Percentiles rank a stretch among this genome's conserved stretches.
phyloP scores from a whole-genome alignment of 2,797 vertebrate genomes.

The Gymnothorax reevesii region DNA sequence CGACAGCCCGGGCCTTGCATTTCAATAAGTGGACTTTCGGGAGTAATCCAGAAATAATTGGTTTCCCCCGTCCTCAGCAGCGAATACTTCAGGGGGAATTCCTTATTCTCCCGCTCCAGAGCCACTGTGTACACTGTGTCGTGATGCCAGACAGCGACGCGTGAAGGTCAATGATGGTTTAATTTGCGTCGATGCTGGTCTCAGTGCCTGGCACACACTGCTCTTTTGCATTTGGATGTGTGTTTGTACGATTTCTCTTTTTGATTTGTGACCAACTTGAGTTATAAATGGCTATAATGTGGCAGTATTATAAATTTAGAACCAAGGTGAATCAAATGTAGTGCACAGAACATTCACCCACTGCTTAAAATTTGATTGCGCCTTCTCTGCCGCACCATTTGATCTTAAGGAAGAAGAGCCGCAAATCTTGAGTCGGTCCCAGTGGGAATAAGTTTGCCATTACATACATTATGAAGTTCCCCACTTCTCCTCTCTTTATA shows the following conservation, averaged over 20 bases:
- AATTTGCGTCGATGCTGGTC: not conserved
- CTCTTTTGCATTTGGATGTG: not conserved
- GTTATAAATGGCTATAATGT: not conserved
- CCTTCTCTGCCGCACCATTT: not conserved
- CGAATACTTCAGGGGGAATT: not conserved
- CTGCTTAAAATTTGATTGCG: slow-evolving; percentile 1
- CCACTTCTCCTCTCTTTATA: not conserved
- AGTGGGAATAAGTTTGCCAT: not conserved
- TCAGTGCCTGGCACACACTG: not conserved
- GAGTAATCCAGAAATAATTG: slow-evolving; percentile 16
- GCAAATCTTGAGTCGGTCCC: not conserved
- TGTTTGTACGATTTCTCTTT: not conserved
- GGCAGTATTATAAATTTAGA: slow-evolving; percentile 7
- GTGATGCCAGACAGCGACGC: not conserved
- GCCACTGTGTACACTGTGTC: not conserved
- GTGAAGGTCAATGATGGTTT: slow-evolving; percentile 1
- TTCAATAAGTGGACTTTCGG: not conserved
- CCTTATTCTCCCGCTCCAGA: not conserved
- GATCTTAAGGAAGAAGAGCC: not conserved
- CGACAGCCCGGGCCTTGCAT: not conserved
- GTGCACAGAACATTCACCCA: not conserved
- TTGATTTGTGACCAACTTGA: not conserved
- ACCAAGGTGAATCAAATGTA: slow-evolving; percentile 1
- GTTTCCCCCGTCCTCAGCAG: not conserved
- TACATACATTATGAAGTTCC: not conserved